Evolutionary conservation across 2,888 invertebrate species (phyloP).

Genomic region (Drosophila anomalata): DNA sequence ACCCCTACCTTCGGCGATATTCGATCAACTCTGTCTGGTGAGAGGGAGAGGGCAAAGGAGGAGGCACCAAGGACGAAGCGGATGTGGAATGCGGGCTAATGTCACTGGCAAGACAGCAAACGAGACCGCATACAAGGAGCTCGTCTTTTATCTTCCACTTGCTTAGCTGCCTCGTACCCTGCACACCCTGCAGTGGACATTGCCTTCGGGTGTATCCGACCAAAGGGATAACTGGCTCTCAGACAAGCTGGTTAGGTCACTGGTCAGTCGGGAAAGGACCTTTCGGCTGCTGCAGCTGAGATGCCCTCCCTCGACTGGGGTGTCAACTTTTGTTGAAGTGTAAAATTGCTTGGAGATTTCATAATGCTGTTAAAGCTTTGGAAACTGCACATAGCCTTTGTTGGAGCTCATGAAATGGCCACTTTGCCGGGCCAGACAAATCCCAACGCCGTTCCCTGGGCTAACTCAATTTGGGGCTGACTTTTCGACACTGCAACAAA

Average conservation of each 20-base stretch:
- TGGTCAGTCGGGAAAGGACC: conserved; percentile 7
- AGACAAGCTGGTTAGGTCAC: conserved; percentile 9
- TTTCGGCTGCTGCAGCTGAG: neutral
- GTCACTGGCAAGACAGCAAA: conserved; percentile 56
- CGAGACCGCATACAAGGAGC: conserved; percentile 40
- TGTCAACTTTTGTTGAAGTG: conserved; percentile 77
- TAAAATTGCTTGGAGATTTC: conserved; percentile 77
- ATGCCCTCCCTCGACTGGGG: conserved; percentile 26
- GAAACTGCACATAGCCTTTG: conserved; percentile 51
- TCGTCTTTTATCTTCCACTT: conserved; percentile 75
- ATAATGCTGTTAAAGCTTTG: conserved; percentile 69
- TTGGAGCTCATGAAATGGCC: conserved; percentile 56
- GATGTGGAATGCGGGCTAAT: conserved; percentile 53
- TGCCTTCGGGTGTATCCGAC: conserved; percentile 11
- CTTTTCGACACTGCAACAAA: conserved; percentile 57
- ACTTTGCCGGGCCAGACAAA: conserved; percentile 43
- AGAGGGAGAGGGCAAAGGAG: conserved; percentile 4
- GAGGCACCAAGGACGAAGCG: neutral
- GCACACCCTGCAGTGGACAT: neutral
- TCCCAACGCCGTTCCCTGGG: conserved; percentile 42
- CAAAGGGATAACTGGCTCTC: neutral
- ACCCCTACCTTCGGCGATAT: conserved; percentile 29
- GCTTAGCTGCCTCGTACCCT: conserved; percentile 52
- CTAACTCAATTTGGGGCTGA: conserved; percentile 56
- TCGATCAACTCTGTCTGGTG: conserved; percentile 54